phyloP scores from a whole-genome alignment of 2,113 vertebrate genomes.

The Bostrychus sinensis region DNA sequence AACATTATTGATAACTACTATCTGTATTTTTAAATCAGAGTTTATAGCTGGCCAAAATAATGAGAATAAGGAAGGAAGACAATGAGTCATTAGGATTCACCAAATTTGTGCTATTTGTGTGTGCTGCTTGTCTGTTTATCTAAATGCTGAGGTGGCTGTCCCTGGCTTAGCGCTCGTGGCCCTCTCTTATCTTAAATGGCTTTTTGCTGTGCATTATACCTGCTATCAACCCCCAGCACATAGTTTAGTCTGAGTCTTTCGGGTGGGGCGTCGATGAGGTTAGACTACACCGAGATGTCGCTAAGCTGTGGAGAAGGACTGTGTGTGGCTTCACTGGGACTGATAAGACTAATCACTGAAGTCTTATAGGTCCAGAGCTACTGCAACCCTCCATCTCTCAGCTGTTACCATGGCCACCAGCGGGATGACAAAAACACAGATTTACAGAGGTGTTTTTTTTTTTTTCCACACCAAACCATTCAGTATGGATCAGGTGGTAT shows the following conservation, averaged over 20 bases:
- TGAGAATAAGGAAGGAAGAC: too few relatives aligned
- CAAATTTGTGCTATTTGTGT: not conserved
- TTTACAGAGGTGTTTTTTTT: not conserved
- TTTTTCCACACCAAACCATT: not conserved
- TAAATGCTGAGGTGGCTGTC: conserved; percentile 3
- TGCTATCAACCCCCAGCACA: not conserved
- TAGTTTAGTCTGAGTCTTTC: not conserved
- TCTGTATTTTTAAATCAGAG: too few relatives aligned
- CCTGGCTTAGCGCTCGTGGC: not conserved
- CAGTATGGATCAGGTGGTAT: not conserved
- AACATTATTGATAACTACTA: too few relatives aligned
- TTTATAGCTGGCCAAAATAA: too few relatives aligned
- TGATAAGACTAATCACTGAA: conserved; percentile 8
- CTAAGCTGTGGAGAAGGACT: conserved; percentile 1
- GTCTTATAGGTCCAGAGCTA: conserved; percentile 1
- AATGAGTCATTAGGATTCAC: not conserved
- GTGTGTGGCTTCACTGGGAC: conserved; percentile 2
- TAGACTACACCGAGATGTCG: not conserved
- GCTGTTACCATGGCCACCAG: conserved; percentile 6
- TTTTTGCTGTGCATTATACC: conserved; percentile 12
- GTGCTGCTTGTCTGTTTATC: not conserved
- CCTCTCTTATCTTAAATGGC: conserved; percentile 2
- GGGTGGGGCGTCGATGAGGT: not conserved
- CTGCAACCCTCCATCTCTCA: conserved; percentile 2
- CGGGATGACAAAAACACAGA: not conserved